Evolutionary conservation across 2,113 vertebrate species (phyloP), one percentile per base, ranked within the genome.

Genomic region (Desmodus rotundus): DNA sequence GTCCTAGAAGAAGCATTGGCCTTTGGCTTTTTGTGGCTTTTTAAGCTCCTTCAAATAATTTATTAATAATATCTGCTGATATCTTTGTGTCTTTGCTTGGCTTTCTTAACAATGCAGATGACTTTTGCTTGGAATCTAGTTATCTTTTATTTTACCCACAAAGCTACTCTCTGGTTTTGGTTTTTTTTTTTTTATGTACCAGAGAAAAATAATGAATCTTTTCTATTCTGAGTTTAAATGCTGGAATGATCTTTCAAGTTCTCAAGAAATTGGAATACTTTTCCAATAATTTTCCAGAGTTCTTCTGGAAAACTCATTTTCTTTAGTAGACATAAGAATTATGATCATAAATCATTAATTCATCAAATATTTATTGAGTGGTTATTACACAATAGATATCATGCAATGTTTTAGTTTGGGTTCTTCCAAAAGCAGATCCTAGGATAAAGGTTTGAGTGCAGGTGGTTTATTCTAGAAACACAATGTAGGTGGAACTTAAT

Each of bases 81-180:
- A n/a, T 50, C 38, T 80, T 94, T 45, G 56, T 24, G 43, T 50
- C 50, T 84, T 89, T 95, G 52, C 24, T 77, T 95, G 76, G 16
- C n/a, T 97, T 93, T 94, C 63, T 77, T 83, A 84, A 74, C 4
- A 86, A 38, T 92, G 22, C 50, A 81, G n/a, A 74, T 84, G 56
- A 78, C 26, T 24, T 86, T 89, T 95, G 26, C 45, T 68, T 86
- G 58, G 54, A 67, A 91, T 78, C 22, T 74, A 11, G 16, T 78
- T 61, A 65, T 6, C 19, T 93, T 83, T 92, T 76, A 92, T 54
- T 92, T 86, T 81, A 14, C 1, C 16, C 43, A 45, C 8, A n/a
- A 20, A 70, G 20, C 28, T 61, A 45, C 13, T 41, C 31, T 81
- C 13, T 73, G 17, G n/a, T n/a, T n/a, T n/a, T n/a, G n/a, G n/a